Conservation (phyloP, 1,140 invertebrate genomes). For the Drosophila lacteicornis region DNA sequence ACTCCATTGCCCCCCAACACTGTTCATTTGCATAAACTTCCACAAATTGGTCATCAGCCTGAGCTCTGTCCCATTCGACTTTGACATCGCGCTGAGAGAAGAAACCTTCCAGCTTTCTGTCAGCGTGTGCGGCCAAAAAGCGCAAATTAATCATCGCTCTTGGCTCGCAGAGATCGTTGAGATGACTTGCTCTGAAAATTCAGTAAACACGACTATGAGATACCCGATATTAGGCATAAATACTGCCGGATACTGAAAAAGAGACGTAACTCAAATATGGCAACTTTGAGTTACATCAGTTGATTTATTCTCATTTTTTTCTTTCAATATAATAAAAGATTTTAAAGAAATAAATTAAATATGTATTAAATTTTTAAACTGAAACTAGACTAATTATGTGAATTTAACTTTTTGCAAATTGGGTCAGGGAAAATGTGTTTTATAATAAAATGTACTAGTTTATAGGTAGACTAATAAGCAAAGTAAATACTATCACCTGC, state of each 20-base stretch:
- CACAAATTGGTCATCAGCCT: slow-evolving; percentile 37
- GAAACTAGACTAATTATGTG: no score
- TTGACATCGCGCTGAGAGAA: slow-evolving; percentile 41
- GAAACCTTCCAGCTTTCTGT: slow-evolving; percentile 32
- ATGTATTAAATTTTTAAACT: no score
- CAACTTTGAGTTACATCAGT: no score
- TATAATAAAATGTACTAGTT: background rate
- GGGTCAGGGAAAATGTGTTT: no score
- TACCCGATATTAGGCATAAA: background rate
- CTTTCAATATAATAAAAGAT: no score
- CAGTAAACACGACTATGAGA: background rate
- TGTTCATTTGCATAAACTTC: slow-evolving; percentile 45
- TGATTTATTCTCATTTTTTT: no score
- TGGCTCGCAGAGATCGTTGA: background rate
- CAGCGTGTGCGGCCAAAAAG: slow-evolving; percentile 47
- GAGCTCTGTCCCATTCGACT: slow-evolving; percentile 21
- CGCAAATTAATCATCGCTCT: slow-evolving; percentile 37
- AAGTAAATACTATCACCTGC: background rate
- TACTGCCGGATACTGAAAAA: no score
- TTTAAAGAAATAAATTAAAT: no score
- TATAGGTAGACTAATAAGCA: background rate
- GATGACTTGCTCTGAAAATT: background rate
- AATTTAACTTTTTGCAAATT: no score
- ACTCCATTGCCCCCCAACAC: background rate
- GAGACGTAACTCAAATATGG: no score